Conservation (phyloP, 2,888 invertebrate genomes). For the Acronicta psi region DNA sequence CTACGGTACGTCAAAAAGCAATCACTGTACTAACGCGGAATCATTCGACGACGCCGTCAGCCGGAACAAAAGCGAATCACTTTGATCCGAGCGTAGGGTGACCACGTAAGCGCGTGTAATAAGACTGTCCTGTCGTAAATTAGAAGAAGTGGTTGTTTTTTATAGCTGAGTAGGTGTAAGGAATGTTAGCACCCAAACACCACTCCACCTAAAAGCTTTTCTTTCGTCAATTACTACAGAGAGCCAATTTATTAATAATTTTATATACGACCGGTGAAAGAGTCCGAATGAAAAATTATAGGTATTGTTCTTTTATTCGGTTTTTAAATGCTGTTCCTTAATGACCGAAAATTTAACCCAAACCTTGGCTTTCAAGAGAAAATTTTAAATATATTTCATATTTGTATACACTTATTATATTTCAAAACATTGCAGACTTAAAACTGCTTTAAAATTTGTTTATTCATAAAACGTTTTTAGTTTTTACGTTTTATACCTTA, state of each 20-base stretch:
- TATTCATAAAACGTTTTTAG: too few relatives aligned
- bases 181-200: constrained; percentile 27
- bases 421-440: too few relatives aligned
- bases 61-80: constrained; percentile 84
- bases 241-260: neutral
- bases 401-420: too few relatives aligned
- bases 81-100: constrained; percentile 73
- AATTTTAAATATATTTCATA: too few relatives aligned
- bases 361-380: too few relatives aligned
- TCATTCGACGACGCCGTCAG: constrained; percentile 75
- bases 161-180: constrained; percentile 29
- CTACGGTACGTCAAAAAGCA: constrained; percentile 77
- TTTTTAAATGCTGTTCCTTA: too few relatives aligned
- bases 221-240: neutral
- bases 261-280: neutral
- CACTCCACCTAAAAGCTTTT: neutral
- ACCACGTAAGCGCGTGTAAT: constrained; percentile 45
- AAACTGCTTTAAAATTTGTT: too few relatives aligned
- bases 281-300: too few relatives aligned
- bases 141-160: constrained; percentile 28
- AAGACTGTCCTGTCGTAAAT: constrained; percentile 32
- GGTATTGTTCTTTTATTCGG: too few relatives aligned
- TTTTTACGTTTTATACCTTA: too few relatives aligned
- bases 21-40: constrained; percentile 80
- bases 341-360: too few relatives aligned